These are phyloP conservation scores for Onychostruthus taczanowskii DNA, from an alignment of 2,113 vertebrate species.

Conservation along the genomic window DNA sequence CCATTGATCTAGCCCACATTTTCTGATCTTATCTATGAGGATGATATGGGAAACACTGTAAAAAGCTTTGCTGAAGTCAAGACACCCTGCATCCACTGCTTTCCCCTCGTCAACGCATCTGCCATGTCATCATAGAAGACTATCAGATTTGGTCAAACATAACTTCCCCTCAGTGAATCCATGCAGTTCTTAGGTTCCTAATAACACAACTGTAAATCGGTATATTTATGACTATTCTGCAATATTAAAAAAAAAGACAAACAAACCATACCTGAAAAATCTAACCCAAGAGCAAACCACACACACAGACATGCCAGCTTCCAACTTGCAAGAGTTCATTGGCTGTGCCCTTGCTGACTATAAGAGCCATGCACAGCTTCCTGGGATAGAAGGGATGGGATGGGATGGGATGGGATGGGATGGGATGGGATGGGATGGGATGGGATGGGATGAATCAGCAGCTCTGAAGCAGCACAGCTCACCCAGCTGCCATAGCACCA, in stretches of 20 bases:
- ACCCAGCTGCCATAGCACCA: neutral
- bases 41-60: neutral
- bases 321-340: neutral
- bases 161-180: neutral
- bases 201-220: neutral
- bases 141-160: neutral
- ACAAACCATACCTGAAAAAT: neutral
- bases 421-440: neutral
- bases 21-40: neutral
- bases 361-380: neutral
- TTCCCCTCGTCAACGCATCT: accelerated
- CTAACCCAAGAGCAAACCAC: neutral
- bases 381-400: neutral
- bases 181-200: neutral
- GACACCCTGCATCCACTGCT: neutral
- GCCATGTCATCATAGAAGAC: neutral
- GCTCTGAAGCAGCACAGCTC: neutral
- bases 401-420: neutral
- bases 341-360: accelerated
- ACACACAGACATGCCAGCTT: neutral
- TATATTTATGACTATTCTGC: neutral
- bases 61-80: neutral
- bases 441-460: neutral
- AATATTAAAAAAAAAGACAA: neutral
- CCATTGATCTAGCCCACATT: neutral